These are phyloP conservation scores for Brevimyrus niger DNA, from an alignment of 2,113 vertebrate species.

Conservation along the genomic window DNA sequence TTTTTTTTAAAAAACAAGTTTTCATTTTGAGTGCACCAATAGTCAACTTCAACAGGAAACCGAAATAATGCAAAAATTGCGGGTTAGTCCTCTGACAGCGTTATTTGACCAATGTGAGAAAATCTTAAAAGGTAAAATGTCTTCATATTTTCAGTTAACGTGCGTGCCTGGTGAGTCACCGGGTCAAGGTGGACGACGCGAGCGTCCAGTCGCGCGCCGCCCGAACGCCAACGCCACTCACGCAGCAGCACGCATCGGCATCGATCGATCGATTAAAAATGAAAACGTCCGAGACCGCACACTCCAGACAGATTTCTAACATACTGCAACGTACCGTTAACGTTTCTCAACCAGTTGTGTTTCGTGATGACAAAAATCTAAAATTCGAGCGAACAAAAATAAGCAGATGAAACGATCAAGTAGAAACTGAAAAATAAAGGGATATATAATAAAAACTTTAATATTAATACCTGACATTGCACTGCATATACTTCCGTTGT, in stretches of 20 bases:
- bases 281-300: background rate
- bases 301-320: background rate
- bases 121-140: background rate
- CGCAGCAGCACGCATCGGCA: background rate
- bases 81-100: background rate
- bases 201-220: background rate
- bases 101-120: background rate
- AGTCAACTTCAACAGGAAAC: background rate
- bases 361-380: background rate
- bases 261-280: background rate
- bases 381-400: background rate
- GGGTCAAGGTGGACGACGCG: background rate
- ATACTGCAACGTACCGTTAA: background rate
- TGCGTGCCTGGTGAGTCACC: background rate
- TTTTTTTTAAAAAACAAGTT: background rate
- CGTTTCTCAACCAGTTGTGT: background rate
- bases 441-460: background rate
- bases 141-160: background rate
- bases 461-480: background rate
- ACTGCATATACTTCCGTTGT: background rate
- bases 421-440: background rate
- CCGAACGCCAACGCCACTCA: background rate
- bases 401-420: background rate
- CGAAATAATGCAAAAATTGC: background rate
- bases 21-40: background rate